Percentiles rank a stretch among this genome's conserved stretches.
Evolutionary conservation across 2,888 invertebrate genomes (phyloP).

Genomic region (Synanthedon formicaeformis): DNA sequence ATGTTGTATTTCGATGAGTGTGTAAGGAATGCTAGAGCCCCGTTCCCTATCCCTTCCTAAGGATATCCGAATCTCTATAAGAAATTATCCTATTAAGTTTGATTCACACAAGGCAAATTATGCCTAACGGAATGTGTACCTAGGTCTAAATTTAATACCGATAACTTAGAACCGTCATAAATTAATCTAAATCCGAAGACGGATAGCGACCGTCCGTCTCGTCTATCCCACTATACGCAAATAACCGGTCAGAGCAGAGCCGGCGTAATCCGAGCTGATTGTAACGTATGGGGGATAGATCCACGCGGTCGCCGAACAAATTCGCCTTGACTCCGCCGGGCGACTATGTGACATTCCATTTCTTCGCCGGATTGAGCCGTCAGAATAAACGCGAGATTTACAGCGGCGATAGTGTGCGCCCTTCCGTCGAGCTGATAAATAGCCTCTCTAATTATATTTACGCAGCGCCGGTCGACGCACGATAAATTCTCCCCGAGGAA

Average conservation of each 20-base stretch:
- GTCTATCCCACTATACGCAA: constrained; percentile 24
- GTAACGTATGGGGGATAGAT: constrained; percentile 33
- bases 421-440: constrained; percentile 66
- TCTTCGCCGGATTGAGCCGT: constrained; percentile 60
- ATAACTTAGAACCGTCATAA: constrained; percentile 21
- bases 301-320: constrained; percentile 21
- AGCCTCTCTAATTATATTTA: constrained; percentile 69
- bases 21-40: too few species aligned
- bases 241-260: constrained; percentile 13
- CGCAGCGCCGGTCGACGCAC: constrained; percentile 57
- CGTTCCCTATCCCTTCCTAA: too few species aligned
- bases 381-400: constrained; percentile 53
- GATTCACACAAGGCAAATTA: neutral
- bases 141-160: constrained; percentile 17
- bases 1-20: too few species aligned
- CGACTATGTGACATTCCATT: constrained; percentile 38
- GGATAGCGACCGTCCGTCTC: constrained; percentile 18
- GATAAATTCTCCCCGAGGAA: constrained; percentile 53
- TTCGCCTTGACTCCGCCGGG: constrained; percentile 19
- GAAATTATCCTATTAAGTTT: too few species aligned
- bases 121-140: constrained; percentile 3
- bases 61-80: too few species aligned
- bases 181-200: constrained; percentile 36
- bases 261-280: constrained; percentile 30
- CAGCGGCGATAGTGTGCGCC: constrained; percentile 55